Evolutionary conservation across 2,797 vertebrate species (phyloP).

Genomic region (Rhadinocentrus ornatus): DNA sequence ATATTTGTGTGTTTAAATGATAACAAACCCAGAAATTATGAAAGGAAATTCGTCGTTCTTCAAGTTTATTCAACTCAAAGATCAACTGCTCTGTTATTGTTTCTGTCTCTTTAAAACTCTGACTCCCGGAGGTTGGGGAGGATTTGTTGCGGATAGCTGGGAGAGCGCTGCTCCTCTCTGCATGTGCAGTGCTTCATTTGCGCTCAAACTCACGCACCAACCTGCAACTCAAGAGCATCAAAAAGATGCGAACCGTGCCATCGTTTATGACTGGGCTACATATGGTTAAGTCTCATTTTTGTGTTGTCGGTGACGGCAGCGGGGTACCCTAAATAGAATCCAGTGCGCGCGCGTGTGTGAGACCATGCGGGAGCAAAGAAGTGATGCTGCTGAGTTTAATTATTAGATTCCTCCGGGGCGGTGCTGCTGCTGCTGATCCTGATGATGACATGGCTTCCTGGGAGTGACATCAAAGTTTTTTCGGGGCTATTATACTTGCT

Average conservation of each 20-base stretch:
- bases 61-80: neutral
- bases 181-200: slow-evolving; percentile 48
- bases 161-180: slow-evolving; percentile 49
- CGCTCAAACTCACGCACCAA: slow-evolving; percentile 43
- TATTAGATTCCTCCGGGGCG: slow-evolving; percentile 55
- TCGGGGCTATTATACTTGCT: slow-evolving; percentile 44
- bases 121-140: slow-evolving; percentile 59
- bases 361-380: slow-evolving; percentile 55
- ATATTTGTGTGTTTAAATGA: neutral
- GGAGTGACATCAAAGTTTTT: slow-evolving; percentile 71
- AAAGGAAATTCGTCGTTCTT: neutral
- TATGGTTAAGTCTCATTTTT: slow-evolving; percentile 22
- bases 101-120: slow-evolving; percentile 77
- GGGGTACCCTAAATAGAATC: slow-evolving; percentile 36
- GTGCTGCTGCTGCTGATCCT: slow-evolving; percentile 36
- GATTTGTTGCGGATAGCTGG: slow-evolving; percentile 63
- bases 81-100: slow-evolving; percentile 37
- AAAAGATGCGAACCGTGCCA: slow-evolving; percentile 14
- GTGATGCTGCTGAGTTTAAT: slow-evolving; percentile 70
- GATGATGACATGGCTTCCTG: slow-evolving; percentile 50
- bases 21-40: neutral
- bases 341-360: slow-evolving; percentile 20
- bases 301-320: slow-evolving; percentile 14
- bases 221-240: slow-evolving; percentile 31
- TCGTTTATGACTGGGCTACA: slow-evolving; percentile 41